Percentiles rank a stretch among this genome's conserved stretches.
Evolutionary conservation across 2,113 vertebrate genomes (phyloP).

Genomic region (Triplophysa siluroides): DNA sequence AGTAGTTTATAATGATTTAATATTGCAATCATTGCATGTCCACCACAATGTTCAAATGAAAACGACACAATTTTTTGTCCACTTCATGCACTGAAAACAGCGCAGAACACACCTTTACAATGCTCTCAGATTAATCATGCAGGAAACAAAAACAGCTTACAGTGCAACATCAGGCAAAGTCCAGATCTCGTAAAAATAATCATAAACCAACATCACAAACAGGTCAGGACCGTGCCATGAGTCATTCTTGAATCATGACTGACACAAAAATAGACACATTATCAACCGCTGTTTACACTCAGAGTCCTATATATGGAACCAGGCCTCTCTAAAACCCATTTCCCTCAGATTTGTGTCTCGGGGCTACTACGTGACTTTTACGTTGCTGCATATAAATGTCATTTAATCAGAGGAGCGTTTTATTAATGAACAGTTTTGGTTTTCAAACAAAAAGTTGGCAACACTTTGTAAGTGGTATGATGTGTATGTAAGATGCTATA

Average conservation of each 20-base stretch:
- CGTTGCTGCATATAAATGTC: too few species aligned
- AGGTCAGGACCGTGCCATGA: constrained; percentile 4
- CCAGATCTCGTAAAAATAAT: constrained; percentile 23
- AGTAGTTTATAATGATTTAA: too few species aligned
- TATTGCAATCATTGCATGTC: too few species aligned
- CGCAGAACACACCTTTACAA: not conserved
- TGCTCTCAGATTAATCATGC: not conserved
- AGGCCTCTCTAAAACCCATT: constrained; percentile 12
- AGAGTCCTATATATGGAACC: constrained; percentile 8
- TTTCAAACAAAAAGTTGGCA: not conserved
- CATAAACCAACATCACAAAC: constrained; percentile 8
- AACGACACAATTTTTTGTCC: too few species aligned
- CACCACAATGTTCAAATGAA: too few species aligned
- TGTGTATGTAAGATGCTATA: too few species aligned
- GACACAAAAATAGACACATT: not conserved
- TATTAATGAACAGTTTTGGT: not conserved
- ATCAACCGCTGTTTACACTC: not conserved
- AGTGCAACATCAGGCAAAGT: constrained; percentile 2
- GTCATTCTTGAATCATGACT: constrained; percentile 28
- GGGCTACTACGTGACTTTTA: not conserved
- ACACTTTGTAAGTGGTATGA: not conserved
- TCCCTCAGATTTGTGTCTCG: not conserved
- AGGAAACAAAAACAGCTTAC: constrained; percentile 17
- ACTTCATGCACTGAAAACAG: not conserved
- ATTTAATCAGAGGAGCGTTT: not conserved